A percentile compares a stretch with the other conserved stretches of the same genome.
These are phyloP conservation scores for Cebus imitator DNA, from an alignment of 2,113 vertebrate species.

Conservation along the genomic window DNA sequence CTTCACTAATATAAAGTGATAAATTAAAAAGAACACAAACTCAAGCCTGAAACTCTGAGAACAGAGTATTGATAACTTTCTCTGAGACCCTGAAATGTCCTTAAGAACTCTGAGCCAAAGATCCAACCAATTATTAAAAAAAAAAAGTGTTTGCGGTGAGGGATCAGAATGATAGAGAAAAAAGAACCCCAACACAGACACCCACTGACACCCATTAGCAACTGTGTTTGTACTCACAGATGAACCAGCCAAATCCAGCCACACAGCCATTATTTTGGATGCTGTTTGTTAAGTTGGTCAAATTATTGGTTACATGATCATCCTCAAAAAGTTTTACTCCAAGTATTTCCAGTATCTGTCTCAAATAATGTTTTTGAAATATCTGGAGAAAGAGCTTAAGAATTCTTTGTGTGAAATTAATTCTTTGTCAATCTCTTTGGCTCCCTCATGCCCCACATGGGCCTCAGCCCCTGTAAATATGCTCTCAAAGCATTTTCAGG, in stretches of 20 bases:
- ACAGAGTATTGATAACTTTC: neutral
- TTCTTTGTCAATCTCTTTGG: neutral
- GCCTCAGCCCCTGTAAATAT: neutral
- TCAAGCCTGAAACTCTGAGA: neutral
- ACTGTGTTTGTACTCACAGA: neutral
- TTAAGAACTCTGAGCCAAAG: slow-evolving; percentile 7
- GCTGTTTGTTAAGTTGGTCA: neutral
- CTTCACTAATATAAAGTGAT: neutral
- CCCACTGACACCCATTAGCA: too few species aligned
- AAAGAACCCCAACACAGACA: neutral
- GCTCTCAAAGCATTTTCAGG: neutral
- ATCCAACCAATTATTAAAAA: neutral
- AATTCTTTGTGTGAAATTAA: neutral
- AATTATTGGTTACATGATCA: neutral
- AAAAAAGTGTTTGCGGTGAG: neutral
- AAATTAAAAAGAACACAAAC: neutral
- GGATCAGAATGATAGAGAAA: neutral
- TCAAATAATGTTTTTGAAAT: neutral
- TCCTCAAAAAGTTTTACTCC: slow-evolving; percentile 6
- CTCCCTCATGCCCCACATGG: neutral
- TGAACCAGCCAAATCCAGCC: neutral
- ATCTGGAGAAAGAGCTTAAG: neutral
- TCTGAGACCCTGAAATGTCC: neutral
- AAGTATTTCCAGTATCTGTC: neutral
- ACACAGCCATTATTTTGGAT: neutral